Evolutionary conservation across 2,888 invertebrate species (phyloP).

Genomic region (Rhimphoctona megacephalus): DNA sequence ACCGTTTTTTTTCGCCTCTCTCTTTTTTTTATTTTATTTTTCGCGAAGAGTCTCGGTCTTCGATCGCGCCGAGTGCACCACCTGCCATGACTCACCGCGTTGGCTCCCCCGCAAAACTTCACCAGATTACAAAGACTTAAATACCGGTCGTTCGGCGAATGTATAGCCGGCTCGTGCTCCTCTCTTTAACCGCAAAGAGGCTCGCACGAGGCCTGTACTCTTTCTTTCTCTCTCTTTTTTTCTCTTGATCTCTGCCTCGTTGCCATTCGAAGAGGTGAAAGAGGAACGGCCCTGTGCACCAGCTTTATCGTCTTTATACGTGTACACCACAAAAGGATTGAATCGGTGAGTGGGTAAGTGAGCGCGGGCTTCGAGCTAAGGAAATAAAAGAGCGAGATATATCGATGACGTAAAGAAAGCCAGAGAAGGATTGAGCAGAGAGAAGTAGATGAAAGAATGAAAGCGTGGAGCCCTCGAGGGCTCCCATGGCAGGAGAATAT

Average conservation of each 20-base stretch:
- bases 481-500: slow-evolving; percentile 20
- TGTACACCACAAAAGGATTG: slow-evolving; percentile 64
- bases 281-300: slow-evolving; percentile 65
- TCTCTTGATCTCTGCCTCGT: slow-evolving; percentile 10
- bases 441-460: slow-evolving; percentile 46
- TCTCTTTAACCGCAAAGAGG: slow-evolving; percentile 71
- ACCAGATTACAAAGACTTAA: slow-evolving; percentile 83
- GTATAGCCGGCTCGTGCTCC: slow-evolving; percentile 71
- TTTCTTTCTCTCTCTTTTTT: background rate
- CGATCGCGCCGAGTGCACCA: slow-evolving; percentile 74
- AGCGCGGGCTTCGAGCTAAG: slow-evolving; percentile 64
- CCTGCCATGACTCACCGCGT: slow-evolving; percentile 83
- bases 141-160: slow-evolving; percentile 80
- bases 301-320: slow-evolving; percentile 47
- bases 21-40: slow-evolving; percentile 22
- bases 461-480: slow-evolving; percentile 47
- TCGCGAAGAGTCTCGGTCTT: slow-evolving; percentile 61
- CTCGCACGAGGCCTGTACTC: slow-evolving; percentile 51
- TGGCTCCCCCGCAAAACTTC: slow-evolving; percentile 83
- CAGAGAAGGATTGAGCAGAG: slow-evolving; percentile 20
- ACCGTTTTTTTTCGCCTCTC: slow-evolving; percentile 38
- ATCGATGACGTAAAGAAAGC: slow-evolving; percentile 56
- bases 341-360: slow-evolving; percentile 62
- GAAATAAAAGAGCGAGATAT: slow-evolving; percentile 68
- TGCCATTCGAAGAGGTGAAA: slow-evolving; percentile 67